These are phyloP conservation scores for Spilosoma lubricipeda DNA, from an alignment of 2,888 invertebrate genomes.

Conservation along the genomic window DNA sequence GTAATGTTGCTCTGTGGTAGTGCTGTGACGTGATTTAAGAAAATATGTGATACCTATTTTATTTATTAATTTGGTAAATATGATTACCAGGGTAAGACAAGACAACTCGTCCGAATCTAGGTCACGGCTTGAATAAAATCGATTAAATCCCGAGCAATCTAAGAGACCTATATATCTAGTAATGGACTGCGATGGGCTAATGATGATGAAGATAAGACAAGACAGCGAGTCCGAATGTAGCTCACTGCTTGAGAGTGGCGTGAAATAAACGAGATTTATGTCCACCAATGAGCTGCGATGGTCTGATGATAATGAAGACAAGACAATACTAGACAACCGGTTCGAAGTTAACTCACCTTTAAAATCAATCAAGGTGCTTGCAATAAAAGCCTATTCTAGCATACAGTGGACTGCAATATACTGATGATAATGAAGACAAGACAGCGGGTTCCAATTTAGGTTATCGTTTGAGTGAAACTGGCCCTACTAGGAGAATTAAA, in stretches of 20 bases:
- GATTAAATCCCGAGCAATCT: too few species aligned
- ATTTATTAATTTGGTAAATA: not conserved
- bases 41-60: conserved; percentile 8
- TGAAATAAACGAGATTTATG: too few species aligned
- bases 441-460: not conserved
- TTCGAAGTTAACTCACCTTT: not conserved
- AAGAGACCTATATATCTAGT: too few species aligned
- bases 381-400: too few species aligned
- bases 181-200: too few species aligned
- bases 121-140: not conserved
- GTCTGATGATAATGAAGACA: not conserved
- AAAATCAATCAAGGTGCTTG: not conserved
- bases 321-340: not conserved
- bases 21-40: conserved; percentile 24
- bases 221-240: not conserved
- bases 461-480: not conserved
- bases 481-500: not conserved
- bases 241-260: not conserved
- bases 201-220: not conserved
- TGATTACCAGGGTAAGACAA: not conserved
- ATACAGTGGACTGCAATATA: too few species aligned
- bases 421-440: not conserved
- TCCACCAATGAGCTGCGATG: too few species aligned
- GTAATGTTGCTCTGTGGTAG: conserved; percentile 63
- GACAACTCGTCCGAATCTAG: not conserved